Conservation (phyloP, 2,113 vertebrate species). For the Thalassoma bifasciatum region DNA sequence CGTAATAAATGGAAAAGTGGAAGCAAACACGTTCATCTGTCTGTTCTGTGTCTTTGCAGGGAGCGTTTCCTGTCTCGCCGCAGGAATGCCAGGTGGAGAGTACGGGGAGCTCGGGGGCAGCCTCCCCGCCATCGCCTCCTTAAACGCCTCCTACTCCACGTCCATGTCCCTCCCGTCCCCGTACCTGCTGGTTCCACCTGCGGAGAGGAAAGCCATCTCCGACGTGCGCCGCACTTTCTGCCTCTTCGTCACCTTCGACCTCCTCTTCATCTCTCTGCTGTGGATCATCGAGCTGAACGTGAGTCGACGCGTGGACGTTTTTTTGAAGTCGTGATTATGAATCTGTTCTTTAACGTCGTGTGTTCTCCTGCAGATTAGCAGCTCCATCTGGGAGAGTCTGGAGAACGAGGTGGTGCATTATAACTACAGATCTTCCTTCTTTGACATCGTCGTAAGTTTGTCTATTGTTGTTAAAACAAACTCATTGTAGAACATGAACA, state of each 20-base stretch:
- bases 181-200: constrained; percentile 71
- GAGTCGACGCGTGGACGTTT: constrained; percentile 51
- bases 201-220: constrained; percentile 88
- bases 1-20: too few species aligned
- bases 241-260: constrained; percentile 98
- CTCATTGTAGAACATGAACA: too few species aligned
- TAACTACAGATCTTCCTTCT: constrained; percentile 90
- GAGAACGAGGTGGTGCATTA: constrained; percentile 88
- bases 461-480: too few species aligned
- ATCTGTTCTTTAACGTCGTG: neutral
- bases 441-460: constrained; percentile 96
- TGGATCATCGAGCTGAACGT: constrained; percentile 99
- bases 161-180: constrained; percentile 83
- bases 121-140: constrained; percentile 91
- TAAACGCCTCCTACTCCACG: constrained; percentile 88
- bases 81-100: constrained; percentile 81
- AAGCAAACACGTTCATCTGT: too few species aligned
- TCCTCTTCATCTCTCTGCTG: constrained; percentile 95
- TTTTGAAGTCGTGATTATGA: neutral
- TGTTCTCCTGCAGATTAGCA: constrained; percentile 83
- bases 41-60: constrained; percentile 25
- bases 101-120: constrained; percentile 87
- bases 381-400: constrained; percentile 86
- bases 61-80: constrained; percentile 27
- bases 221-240: constrained; percentile 98